Base-by-base conservation (phyloP, 2,113 vertebrate genomes). In the Engraulis encrasicolus region DNA sequence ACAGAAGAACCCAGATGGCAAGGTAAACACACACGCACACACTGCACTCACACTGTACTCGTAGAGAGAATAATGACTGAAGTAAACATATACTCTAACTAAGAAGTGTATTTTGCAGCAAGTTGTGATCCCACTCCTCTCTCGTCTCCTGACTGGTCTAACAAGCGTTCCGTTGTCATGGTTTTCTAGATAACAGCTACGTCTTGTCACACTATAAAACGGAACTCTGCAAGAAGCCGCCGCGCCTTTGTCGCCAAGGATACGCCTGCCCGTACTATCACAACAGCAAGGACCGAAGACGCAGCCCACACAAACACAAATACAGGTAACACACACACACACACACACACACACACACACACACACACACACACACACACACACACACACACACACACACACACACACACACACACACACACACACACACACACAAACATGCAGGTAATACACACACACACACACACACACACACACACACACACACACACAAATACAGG, bases 251-350 rank as follows among this genome's bases (percentile, higher is more conserved):
- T 91, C 98, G 98, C 85, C 98, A 99, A 92, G 98, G 98, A 87
- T 99, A 99, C 23, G 98, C 98, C 88, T 99, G 98, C 89, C 98
- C 98, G 0, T 99, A 99, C 91, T 98, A 98, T 91, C 98, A 99
- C 90, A 99, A 97, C 93, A 99, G 98, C 94, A 99, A 99, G 95
- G 98, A 99, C 95, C 94, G 98, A 88, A 95, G 98, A 86, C 96
- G 98, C 88, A 97, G 98, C 90, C 98, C 98, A 19, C 97, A 97
- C 87, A 98, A 98, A 90, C 97, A 99, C 93, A 99, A 99, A 92
- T 99, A 99, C 94, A 98, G 98, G 98, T 99, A 58, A 20, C 52
- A 58, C n/a, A n/a, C n/a, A n/a, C n/a, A n/a, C n/a, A 52, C 0
- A 52, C 50, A 52, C 3, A 52, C 50, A 52, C 50, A 52, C 15